Conservation (phyloP, 2,888 invertebrate species). For the Philopedon plagiatum region DNA sequence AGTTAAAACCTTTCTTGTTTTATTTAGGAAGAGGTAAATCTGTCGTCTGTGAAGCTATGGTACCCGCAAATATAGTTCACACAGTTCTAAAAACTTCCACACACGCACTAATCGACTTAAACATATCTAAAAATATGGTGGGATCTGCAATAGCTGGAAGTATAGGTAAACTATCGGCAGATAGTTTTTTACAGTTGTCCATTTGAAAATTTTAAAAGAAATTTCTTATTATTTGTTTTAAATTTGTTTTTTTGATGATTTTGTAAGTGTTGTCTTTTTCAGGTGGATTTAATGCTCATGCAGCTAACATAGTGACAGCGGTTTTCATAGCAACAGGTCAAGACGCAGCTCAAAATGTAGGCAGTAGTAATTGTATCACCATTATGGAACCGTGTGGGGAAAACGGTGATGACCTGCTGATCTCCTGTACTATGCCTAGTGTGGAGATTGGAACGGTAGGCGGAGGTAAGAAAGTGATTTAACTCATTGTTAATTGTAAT, state of each 20-base stretch:
- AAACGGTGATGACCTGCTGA: constrained; percentile 85
- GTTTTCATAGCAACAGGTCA: constrained; percentile 97
- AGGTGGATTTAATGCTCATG: constrained; percentile 87
- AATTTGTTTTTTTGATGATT: neutral
- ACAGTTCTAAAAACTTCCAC: constrained; percentile 89
- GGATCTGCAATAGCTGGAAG: constrained; percentile 96
- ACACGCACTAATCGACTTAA: constrained; percentile 86
- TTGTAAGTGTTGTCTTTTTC: constrained; percentile 21
- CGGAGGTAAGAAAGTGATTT: constrained; percentile 72
- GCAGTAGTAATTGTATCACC: constrained; percentile 95
- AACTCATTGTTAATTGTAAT: too few species aligned
- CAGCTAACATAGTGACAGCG: constrained; percentile 97
- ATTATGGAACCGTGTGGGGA: constrained; percentile 89
- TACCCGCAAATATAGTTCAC: constrained; percentile 81
- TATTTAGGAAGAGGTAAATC: constrained; percentile 89
- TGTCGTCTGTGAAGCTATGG: constrained; percentile 92
- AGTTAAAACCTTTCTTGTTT: neutral
- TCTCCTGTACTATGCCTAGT: constrained; percentile 97
- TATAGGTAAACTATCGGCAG: constrained; percentile 72
- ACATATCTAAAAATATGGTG: constrained; percentile 92
- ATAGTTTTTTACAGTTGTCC: neutral
- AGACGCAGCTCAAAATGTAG: constrained; percentile 97
- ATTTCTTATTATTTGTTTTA: neutral
- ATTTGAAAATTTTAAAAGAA: neutral
- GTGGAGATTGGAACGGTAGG: constrained; percentile 96